Evolutionary conservation across 2,797 vertebrate species (phyloP).

Genomic region (Sparus aurata): DNA sequence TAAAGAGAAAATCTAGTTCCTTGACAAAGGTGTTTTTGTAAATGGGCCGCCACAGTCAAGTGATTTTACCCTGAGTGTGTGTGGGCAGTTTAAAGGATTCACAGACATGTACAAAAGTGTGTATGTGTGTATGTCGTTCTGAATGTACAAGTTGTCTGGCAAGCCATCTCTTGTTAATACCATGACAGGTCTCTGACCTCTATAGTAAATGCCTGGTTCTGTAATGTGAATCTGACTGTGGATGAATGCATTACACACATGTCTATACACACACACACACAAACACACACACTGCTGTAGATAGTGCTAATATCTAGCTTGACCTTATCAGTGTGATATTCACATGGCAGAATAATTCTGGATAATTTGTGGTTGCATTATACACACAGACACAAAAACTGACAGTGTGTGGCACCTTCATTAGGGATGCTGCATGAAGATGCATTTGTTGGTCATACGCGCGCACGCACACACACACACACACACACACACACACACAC

Average conservation of each 20-base stretch:
- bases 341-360: slow-evolving; percentile 60
- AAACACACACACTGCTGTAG: not conserved
- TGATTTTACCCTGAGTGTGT: slow-evolving; percentile 19
- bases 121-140: slow-evolving; percentile 14
- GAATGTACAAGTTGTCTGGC: slow-evolving; percentile 20
- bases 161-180: slow-evolving; percentile 46
- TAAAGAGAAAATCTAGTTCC: slow-evolving; percentile 5
- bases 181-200: slow-evolving; percentile 50
- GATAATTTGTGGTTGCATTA: slow-evolving; percentile 68
- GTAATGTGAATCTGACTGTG: slow-evolving; percentile 38
- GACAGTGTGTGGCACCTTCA: slow-evolving; percentile 52
- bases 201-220: slow-evolving; percentile 44
- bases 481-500: slow-evolving; percentile 6
- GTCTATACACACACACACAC: not conserved
- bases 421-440: slow-evolving; percentile 42
- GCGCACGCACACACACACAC: slow-evolving; percentile 5
- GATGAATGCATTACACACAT: slow-evolving; percentile 22
- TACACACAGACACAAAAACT: slow-evolving; percentile 40
- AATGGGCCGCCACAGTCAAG: not conserved
- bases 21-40: slow-evolving; percentile 1
- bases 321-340: slow-evolving; percentile 76
- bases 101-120: not conserved
- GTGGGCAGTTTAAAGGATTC: slow-evolving; percentile 14
- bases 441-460: slow-evolving; percentile 27
- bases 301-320: slow-evolving; percentile 58